Evolutionary conservation across 2,113 vertebrate genomes (phyloP).

Genomic region (Cochlearius cochlearius): DNA sequence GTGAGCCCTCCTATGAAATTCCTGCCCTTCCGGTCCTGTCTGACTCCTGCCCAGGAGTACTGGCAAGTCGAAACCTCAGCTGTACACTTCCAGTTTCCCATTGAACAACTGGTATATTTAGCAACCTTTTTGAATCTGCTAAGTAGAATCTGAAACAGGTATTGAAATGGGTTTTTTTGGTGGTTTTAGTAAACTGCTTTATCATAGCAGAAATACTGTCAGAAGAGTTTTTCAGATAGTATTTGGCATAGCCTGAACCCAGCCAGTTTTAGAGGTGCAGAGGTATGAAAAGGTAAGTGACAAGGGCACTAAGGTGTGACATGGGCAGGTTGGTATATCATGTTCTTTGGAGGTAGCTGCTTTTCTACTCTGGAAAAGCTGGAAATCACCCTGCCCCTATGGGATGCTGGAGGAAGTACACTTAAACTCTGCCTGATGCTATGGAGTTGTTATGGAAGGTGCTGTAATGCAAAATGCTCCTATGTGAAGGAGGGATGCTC

Average conservation of each 20-base stretch:
- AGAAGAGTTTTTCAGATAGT: not conserved
- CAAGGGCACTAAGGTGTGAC: not conserved
- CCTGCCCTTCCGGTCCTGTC: not conserved
- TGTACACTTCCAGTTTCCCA: not conserved
- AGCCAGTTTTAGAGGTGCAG: not conserved
- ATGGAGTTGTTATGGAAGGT: not conserved
- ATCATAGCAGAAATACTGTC: not conserved
- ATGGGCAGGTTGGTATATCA: not conserved
- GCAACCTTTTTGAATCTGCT: not conserved
- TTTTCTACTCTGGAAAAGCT: not conserved
- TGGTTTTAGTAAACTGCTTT: not conserved
- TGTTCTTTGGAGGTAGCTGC: not conserved
- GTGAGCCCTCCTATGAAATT: not conserved
- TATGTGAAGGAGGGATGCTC: rapidly evolving
- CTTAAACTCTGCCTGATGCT: not conserved
- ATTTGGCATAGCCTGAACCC: not conserved
- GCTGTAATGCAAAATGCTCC: not conserved
- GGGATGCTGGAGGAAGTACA: not conserved
- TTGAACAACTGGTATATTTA: not conserved
- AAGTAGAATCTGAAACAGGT: not conserved
- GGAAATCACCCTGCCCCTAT: not conserved
- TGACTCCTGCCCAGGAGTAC: not conserved
- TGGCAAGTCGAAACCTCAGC: not conserved
- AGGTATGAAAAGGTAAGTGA: not conserved
- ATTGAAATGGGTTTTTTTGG: not conserved